Base-by-base conservation (phyloP, 2,888 invertebrate genomes). In the Calliopum simillimum region DNA sequence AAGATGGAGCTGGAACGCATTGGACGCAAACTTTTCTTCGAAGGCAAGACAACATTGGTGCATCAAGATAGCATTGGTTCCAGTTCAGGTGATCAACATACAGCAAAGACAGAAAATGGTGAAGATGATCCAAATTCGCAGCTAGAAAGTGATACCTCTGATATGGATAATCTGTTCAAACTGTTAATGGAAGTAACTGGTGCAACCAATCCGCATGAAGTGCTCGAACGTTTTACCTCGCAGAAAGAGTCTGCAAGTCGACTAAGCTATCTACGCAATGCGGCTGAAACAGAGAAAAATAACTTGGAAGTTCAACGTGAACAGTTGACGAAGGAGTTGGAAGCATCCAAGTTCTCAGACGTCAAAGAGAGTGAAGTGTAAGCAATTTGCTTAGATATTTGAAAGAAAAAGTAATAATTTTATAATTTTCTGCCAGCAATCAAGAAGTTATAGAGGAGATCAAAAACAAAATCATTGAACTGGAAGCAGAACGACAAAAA, bases 351-450 rank as follows among this genome's bases (percentile, higher is more conserved):
- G 83, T 95, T 92, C 82, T 91, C 93, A 0, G 93, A 94, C 76
- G 92, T 92, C 13, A 93, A 93, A 83, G 93, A 94, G 78, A 91
- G 91, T 72, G 94, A 94, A 86, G 91, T 92, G 94, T 94, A 85
- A 87, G 90, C 72, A 46, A 11, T 16, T 4, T 3, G 11, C 21
- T 19, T 14, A n/a, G n/a, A 0, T 47, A 65, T 49, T 8, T 16
- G 12, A 49, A 55, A 4, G 13, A 21, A 25, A 47, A 13, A 46
- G 51, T 13, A 6, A 49, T 55, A 13, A 33, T 25, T 0, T 33
- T 55, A 14, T 33, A 13, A 16, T 64, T 58, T 3, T 11, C 16
- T 55, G 23, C 19, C 78, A 94, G 94, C 72, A 93, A 92, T 74
- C 91, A 92, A 77, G 93, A 92, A 76, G 90, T 92, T 79, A 89